Evolutionary conservation across 2,797 vertebrate genomes (phyloP).

Genomic region (Chaetophractus vellerosus): DNA sequence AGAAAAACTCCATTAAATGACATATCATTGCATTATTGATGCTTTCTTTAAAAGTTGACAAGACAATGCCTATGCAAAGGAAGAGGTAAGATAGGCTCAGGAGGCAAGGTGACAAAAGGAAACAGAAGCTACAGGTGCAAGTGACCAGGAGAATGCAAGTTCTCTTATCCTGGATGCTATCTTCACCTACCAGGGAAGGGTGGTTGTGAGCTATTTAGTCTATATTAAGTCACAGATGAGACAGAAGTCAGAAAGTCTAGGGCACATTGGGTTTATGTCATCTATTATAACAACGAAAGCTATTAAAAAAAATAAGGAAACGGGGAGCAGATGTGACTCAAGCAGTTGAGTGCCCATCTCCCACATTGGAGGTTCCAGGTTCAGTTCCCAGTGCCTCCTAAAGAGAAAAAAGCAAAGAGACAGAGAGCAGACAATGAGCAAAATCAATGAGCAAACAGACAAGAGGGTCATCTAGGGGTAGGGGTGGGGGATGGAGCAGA

Average conservation of each 20-base stretch:
- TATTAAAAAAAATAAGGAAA: background rate
- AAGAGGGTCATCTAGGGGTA: too few species aligned
- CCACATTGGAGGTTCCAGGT: too few species aligned
- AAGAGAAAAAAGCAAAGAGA: too few species aligned
- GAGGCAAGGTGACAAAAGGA: background rate
- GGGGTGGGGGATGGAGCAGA: too few species aligned
- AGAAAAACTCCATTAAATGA: background rate
- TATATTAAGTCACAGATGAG: background rate
- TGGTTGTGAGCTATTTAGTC: background rate
- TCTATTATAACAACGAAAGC: background rate
- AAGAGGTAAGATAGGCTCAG: background rate
- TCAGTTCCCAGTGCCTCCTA: too few species aligned
- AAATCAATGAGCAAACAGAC: too few species aligned
- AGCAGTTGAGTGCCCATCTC: too few species aligned
- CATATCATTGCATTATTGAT: background rate
- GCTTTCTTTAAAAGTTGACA: background rate
- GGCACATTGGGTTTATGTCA: background rate
- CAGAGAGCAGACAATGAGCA: too few species aligned
- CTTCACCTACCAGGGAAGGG: background rate
- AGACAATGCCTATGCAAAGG: background rate
- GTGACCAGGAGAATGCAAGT: background rate
- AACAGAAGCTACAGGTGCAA: background rate
- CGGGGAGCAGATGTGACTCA: too few species aligned
- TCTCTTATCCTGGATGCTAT: background rate
- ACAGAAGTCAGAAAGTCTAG: background rate